A percentile compares a stretch with the other conserved stretches of the same genome.
phyloP scores from a whole-genome alignment of 35 echinoderm and acorn worm genomes.

The Diadema setosum region DNA sequence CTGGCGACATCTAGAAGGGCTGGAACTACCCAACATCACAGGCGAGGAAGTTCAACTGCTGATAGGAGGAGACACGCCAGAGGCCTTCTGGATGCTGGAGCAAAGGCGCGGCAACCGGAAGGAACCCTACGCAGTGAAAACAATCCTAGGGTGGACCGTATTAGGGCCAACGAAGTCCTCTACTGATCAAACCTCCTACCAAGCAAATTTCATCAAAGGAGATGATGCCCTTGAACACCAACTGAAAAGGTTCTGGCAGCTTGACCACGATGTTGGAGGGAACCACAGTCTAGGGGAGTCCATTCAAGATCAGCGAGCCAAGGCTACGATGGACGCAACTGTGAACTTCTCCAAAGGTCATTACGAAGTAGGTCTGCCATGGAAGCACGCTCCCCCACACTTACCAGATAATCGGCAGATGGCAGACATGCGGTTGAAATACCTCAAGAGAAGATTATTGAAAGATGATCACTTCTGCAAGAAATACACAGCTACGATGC shows the following conservation, averaged over 20 bases:
- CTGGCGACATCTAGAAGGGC: slow-evolving; percentile 31
- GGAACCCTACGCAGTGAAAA: slow-evolving; percentile 26
- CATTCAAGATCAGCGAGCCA: not conserved
- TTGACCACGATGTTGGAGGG: not conserved
- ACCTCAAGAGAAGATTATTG: slow-evolving; percentile 9
- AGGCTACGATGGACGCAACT: slow-evolving; percentile 39
- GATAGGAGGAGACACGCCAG: slow-evolving; percentile 55
- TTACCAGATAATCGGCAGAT: slow-evolving; percentile 31
- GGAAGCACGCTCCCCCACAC: not conserved
- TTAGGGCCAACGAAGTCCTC: slow-evolving; percentile 6
- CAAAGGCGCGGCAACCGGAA: slow-evolving; percentile 46
- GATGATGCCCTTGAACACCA: not conserved
- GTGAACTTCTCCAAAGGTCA: slow-evolving; percentile 1
- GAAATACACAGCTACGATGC: slow-evolving; percentile 28
- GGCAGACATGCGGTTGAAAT: slow-evolving; percentile 35
- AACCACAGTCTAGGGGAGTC: not conserved
- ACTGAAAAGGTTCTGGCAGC: not conserved
- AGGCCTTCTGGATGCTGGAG: slow-evolving; percentile 63
- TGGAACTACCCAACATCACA: not conserved
- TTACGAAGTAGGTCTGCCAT: slow-evolving; percentile 46
- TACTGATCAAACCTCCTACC: no score
- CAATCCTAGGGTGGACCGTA: slow-evolving; percentile 14
- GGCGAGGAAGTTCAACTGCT: slow-evolving; percentile 27
- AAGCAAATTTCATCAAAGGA: not conserved
- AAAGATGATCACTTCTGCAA: slow-evolving; percentile 17